phyloP scores from a whole-genome alignment of 2,113 vertebrate genomes.

The western clawed frog (Xenopus tropicalis) region DNA sequence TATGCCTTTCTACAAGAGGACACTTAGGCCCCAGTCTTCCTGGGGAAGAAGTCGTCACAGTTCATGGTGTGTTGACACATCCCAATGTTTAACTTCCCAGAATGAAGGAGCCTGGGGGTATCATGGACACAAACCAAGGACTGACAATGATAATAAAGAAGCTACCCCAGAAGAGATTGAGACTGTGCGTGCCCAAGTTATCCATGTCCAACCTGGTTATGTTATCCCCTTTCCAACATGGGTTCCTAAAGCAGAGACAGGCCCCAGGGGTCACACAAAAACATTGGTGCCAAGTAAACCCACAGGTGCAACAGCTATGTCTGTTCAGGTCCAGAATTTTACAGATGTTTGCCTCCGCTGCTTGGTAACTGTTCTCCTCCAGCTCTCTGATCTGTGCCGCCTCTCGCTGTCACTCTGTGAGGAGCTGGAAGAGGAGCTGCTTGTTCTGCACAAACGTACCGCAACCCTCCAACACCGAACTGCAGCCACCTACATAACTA shows the following conservation, averaged over 20 bases:
- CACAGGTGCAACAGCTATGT: not conserved
- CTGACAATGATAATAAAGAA: not conserved
- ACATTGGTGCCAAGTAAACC: not conserved
- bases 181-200: not conserved
- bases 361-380: slow-evolving; percentile 10
- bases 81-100: not conserved
- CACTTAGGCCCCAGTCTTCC: slow-evolving; percentile 13
- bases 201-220: not conserved
- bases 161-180: not conserved
- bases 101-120: not conserved
- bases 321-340: not conserved
- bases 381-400: slow-evolving; percentile 27
- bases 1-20: slow-evolving; percentile 36
- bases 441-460: not conserved
- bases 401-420: slow-evolving; percentile 22
- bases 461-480: not conserved
- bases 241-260: too few relatives aligned
- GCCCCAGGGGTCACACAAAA: not conserved
- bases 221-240: not conserved
- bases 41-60: slow-evolving; percentile 6
- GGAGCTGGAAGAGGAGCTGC: slow-evolving; percentile 24
- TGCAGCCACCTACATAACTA: slow-evolving; percentile 7
- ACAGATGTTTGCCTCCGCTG: not conserved
- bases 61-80: not conserved
- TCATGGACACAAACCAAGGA: not conserved